These are phyloP conservation scores for Scolanthus callimorphus DNA, from an alignment of 92 coral and sea anemone species.

Conservation along the genomic window DNA sequence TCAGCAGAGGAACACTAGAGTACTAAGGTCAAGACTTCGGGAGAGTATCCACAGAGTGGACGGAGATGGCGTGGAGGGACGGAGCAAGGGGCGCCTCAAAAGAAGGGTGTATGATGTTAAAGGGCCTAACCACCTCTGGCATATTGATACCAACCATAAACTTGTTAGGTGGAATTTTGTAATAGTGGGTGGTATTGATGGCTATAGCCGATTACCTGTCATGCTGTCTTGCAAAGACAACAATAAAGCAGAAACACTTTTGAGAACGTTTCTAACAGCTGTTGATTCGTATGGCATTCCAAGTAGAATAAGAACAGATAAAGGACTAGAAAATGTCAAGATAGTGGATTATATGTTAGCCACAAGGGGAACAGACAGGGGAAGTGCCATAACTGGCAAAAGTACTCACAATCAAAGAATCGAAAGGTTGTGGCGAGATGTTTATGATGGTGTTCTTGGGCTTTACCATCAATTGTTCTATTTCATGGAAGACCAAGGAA, in stretches of 20 bases:
- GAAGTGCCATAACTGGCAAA: slow-evolving; percentile 67
- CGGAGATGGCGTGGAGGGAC: slow-evolving; percentile 31
- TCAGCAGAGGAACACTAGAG: slow-evolving; percentile 33
- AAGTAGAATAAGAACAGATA: slow-evolving; percentile 65
- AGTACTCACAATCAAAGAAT: slow-evolving; percentile 69
- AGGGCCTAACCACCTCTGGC: slow-evolving; percentile 61
- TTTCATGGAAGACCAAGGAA: slow-evolving; percentile 67
- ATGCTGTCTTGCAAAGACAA: slow-evolving; percentile 47
- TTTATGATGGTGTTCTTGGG: slow-evolving; percentile 60
- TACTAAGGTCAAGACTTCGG: slow-evolving; percentile 39
- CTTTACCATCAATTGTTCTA: slow-evolving; percentile 62
- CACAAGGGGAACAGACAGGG: slow-evolving; percentile 54
- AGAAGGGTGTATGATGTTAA: slow-evolving; percentile 49
- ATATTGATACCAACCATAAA: slow-evolving; percentile 47
- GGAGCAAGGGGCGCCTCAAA: slow-evolving; percentile 34
- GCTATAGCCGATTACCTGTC: slow-evolving; percentile 50
- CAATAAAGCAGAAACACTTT: slow-evolving; percentile 39
- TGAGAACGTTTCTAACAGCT: slow-evolving; percentile 26
- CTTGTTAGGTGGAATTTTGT: slow-evolving; percentile 39
- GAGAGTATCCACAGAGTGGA: slow-evolving; percentile 59
- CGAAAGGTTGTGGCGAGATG: slow-evolving; percentile 72
- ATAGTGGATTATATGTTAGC: slow-evolving; percentile 71
- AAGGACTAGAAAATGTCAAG: slow-evolving; percentile 63
- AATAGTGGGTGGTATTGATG: slow-evolving; percentile 52
- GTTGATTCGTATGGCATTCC: slow-evolving; percentile 31